Percentiles rank a stretch among this genome's conserved stretches.
Evolutionary conservation across 1,140 invertebrate species (phyloP).

Genomic region (Drosophila arawakana): DNA sequence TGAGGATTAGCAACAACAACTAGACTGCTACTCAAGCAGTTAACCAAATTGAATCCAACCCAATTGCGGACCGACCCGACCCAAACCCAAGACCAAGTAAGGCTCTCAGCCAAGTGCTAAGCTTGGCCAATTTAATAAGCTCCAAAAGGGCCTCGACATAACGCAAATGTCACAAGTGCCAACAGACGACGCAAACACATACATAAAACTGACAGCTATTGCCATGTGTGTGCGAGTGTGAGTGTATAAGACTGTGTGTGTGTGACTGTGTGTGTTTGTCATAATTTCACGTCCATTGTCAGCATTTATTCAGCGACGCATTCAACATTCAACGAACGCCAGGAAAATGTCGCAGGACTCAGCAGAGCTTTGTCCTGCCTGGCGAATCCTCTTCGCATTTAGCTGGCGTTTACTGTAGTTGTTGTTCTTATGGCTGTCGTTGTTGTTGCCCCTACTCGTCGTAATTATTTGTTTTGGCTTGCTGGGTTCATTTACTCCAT

Average conservation of each 20-base stretch:
- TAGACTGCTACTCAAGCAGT: constrained; percentile 17
- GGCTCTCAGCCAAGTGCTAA: constrained; percentile 35
- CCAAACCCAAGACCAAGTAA: background rate
- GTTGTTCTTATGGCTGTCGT: constrained; percentile 16
- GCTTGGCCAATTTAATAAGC: constrained; percentile 52
- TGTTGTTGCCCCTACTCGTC: constrained; percentile 41
- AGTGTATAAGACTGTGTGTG: constrained; percentile 7
- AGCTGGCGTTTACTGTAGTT: constrained; percentile 27
- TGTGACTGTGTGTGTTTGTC: constrained; percentile 45
- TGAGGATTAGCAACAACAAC: constrained; percentile 14
- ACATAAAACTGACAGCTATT: constrained; percentile 32
- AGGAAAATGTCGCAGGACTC: constrained; percentile 14
- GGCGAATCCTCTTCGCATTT: constrained; percentile 26
- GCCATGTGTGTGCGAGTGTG: constrained; percentile 34
- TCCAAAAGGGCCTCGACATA: constrained; percentile 33
- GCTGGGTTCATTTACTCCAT: constrained; percentile 78
- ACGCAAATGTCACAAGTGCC: constrained; percentile 59
- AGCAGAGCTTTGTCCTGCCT: constrained; percentile 18
- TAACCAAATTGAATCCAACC: constrained; percentile 30
- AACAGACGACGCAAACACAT: constrained; percentile 38
- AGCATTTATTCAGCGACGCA: constrained; percentile 70
- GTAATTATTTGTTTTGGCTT: constrained; percentile 83
- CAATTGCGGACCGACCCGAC: constrained; percentile 17
- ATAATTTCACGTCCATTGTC: constrained; percentile 83
- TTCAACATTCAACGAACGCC: constrained; percentile 56